These are phyloP conservation scores for Drosophila limbata DNA, from an alignment of 2,888 invertebrate species.

Conservation along the genomic window DNA sequence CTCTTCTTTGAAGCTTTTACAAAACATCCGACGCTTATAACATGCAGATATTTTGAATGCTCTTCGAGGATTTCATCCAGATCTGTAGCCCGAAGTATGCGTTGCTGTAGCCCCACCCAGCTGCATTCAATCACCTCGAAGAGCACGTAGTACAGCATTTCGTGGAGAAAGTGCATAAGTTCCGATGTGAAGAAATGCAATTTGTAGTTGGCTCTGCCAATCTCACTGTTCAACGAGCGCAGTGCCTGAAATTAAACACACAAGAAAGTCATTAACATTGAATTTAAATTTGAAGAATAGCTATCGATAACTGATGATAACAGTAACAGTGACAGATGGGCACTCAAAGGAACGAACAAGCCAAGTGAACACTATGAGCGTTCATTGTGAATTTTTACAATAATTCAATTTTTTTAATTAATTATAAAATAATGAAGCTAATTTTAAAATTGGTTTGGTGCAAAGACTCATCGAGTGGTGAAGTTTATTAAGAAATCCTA, in stretches of 20 bases:
- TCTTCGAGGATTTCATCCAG: slow-evolving; percentile 95
- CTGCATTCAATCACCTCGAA: slow-evolving; percentile 98
- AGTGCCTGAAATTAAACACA: slow-evolving; percentile 86
- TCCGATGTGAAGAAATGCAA: slow-evolving; percentile 85
- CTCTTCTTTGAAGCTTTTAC: slow-evolving; percentile 86
- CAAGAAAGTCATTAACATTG: background rate
- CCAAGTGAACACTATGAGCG: background rate
- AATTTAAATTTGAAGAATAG: background rate
- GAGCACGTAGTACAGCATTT: slow-evolving; percentile 95
- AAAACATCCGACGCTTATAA: slow-evolving; percentile 94
- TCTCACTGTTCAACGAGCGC: slow-evolving; percentile 71
- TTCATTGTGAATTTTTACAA: too few species aligned
- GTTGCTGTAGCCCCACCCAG: slow-evolving; percentile 93
- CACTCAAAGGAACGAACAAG: too few species aligned
- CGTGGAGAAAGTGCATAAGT: slow-evolving; percentile 85
- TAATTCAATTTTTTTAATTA: too few species aligned
- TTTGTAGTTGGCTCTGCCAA: slow-evolving; percentile 81
- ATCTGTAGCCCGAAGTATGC: slow-evolving; percentile 91
- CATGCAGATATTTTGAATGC: slow-evolving; percentile 93
- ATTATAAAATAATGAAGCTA: too few species aligned
- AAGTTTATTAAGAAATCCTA: too few species aligned
- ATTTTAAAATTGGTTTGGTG: too few species aligned
- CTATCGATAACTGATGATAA: slow-evolving; percentile 35
- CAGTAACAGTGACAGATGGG: background rate
- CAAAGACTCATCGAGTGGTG: too few species aligned